phyloP scores from a whole-genome alignment of 2,113 vertebrate species.

The Arvicanthis niloticus region DNA sequence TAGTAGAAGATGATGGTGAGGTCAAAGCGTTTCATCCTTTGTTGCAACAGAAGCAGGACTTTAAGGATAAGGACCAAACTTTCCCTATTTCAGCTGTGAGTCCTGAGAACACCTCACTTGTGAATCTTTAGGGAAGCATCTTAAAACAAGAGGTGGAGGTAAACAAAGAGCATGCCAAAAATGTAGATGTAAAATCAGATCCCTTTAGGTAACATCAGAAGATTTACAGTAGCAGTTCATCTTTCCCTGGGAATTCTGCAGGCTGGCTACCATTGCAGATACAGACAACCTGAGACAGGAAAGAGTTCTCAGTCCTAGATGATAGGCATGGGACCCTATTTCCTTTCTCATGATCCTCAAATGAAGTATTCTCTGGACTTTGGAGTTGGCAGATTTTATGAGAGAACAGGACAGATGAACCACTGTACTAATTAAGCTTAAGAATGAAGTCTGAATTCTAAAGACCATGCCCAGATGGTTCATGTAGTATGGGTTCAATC shows the following conservation, averaged over 20 bases:
- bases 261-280: not conserved
- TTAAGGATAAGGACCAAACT: not conserved
- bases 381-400: not conserved
- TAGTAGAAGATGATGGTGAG: not conserved
- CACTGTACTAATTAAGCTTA: not conserved
- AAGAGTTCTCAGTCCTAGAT: fast-evolving
- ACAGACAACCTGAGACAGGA: not conserved
- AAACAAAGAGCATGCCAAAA: not conserved
- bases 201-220: too few relatives aligned
- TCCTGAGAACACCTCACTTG: too few relatives aligned
- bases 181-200: not conserved
- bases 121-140: not conserved
- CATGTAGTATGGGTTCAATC: too few relatives aligned
- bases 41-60: not conserved
- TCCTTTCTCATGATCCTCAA: too few relatives aligned
- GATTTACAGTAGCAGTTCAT: not conserved
- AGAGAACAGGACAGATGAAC: not conserved
- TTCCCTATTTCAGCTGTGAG: not conserved
- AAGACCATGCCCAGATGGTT: too few relatives aligned
- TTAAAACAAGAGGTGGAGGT: too few relatives aligned
- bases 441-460: not conserved
- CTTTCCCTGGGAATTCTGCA: not conserved
- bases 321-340: too few relatives aligned
- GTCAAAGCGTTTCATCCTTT: not conserved
- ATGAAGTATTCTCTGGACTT: not conserved